phyloP scores from a whole-genome alignment of 1,140 invertebrate species.

The Euschistus heros region DNA sequence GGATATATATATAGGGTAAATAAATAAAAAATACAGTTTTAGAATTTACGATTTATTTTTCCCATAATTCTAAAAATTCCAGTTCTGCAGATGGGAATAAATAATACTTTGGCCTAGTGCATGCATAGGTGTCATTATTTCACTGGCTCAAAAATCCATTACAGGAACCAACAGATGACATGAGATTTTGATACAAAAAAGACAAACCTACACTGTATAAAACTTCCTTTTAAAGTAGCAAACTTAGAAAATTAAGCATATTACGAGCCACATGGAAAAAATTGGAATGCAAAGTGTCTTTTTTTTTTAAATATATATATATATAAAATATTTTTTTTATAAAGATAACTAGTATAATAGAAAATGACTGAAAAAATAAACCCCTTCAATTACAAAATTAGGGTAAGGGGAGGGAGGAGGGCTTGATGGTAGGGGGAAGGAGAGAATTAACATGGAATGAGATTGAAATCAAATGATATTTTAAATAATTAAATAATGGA shows the following conservation, averaged over 20 bases:
- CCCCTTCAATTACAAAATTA: slow-evolving; percentile 12
- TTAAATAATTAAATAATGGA: slow-evolving; percentile 21
- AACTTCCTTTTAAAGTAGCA: slow-evolving; percentile 19
- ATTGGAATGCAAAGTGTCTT: slow-evolving; percentile 24
- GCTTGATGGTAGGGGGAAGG: neutral
- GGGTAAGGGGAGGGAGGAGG: neutral
- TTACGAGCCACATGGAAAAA: slow-evolving; percentile 23
- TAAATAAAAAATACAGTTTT: neutral
- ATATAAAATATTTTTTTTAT: slow-evolving; percentile 21
- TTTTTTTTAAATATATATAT: slow-evolving; percentile 25
- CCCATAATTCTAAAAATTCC: slow-evolving; percentile 24
- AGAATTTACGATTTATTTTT: slow-evolving; percentile 23
- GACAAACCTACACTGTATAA: slow-evolving; percentile 21
- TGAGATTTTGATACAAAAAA: slow-evolving; percentile 20
- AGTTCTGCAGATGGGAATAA: slow-evolving; percentile 27
- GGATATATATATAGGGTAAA: neutral
- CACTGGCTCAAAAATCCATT: slow-evolving; percentile 9
- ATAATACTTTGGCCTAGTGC: slow-evolving; percentile 29
- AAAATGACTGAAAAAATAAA: slow-evolving; percentile 20
- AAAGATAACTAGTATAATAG: slow-evolving; percentile 22
- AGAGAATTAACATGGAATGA: slow-evolving; percentile 7
- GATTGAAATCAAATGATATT: slow-evolving; percentile 11
- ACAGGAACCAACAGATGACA: slow-evolving; percentile 19
- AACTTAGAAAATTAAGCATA: slow-evolving; percentile 24
- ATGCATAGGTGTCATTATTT: slow-evolving; percentile 19